Evolutionary conservation across 1,140 invertebrate genomes (phyloP).

Genomic region (Cotesia typhae): DNA sequence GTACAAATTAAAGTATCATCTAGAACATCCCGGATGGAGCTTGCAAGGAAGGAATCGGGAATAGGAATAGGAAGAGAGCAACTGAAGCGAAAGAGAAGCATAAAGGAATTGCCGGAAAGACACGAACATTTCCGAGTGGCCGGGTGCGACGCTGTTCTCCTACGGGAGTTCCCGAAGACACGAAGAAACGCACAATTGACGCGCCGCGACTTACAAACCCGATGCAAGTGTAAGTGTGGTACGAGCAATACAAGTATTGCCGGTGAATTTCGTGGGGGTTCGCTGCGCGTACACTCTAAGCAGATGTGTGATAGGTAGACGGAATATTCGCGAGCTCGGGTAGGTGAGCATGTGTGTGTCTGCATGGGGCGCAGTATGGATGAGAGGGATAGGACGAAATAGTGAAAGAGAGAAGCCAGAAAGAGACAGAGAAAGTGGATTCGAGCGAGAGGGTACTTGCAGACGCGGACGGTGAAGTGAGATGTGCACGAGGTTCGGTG

Average conservation of each 20-base stretch:
- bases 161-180: slow-evolving; percentile 37
- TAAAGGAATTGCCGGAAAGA: slow-evolving; percentile 44
- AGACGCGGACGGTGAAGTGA: slow-evolving; percentile 19
- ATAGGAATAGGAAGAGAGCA: slow-evolving; percentile 17
- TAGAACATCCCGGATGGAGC: not conserved
- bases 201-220: slow-evolving; percentile 34
- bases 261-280: slow-evolving; percentile 31
- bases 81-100: slow-evolving; percentile 33
- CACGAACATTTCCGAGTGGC: slow-evolving; percentile 50
- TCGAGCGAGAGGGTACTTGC: slow-evolving; percentile 30
- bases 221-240: not conserved
- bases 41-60: not conserved
- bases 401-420: slow-evolving; percentile 41
- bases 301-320: slow-evolving; percentile 14
- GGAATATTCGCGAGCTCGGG: slow-evolving; percentile 37
- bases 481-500: slow-evolving; percentile 24
- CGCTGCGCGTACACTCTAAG: slow-evolving; percentile 30
- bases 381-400: slow-evolving; percentile 17
- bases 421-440: slow-evolving; percentile 46
- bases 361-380: not conserved
- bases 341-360: slow-evolving; percentile 23
- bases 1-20: too few species aligned
- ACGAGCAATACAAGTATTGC: slow-evolving; percentile 6
- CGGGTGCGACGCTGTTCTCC: slow-evolving; percentile 35
- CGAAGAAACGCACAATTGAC: slow-evolving; percentile 46